Base-by-base conservation (phyloP, 2,797 vertebrate species). In the Danio albolineatus region DNA sequence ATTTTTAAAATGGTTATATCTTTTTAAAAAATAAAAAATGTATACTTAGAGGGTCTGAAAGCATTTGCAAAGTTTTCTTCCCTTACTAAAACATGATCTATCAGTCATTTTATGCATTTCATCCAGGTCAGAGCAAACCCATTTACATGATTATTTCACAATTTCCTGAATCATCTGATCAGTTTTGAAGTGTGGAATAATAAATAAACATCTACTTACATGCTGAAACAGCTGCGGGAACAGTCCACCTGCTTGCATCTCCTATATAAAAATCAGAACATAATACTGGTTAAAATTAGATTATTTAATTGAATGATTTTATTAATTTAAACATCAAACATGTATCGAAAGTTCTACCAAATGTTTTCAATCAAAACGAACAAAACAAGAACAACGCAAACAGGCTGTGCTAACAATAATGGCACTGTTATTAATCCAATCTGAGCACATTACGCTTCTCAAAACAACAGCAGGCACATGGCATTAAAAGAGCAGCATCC, bases 331-430 rank as follows among this genome's bases (percentile, higher is more conserved):
- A 28, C 39, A 56, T 36, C 8, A 57, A 44, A 19, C 53, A 46
- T 6, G 1, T 12, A 43, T 10, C 43, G 36, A 14, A 12, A 51
- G n/a, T 41, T 14, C 19, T 7, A 14, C 49, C 9, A n/a, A 54
- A 54, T 17, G 65, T 49, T 36, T 67, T 49, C 67, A 65, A 36
- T 49, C 21, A 49, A 1, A 43, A 48, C 12, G 53, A 13, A 65
- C 48, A 44, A 54, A 76, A 76, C 48, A 65, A 5, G 49, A 65
- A 66, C 28, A 44, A 61, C 75, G 48, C 14, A 51, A n/a, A 66
- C 21, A 56, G 21, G 49, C 36, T 7, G 39, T 51, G 48, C 60
- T 57, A 14, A 76, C 43, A 10, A 36, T 57, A 56, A 76, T 17
- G 38, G 41, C 10, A 16, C 19, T 13, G 74, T 56, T 54, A 76